Base-by-base conservation (phyloP, 2,888 invertebrate species). In the Yponomeuta evonymella region DNA sequence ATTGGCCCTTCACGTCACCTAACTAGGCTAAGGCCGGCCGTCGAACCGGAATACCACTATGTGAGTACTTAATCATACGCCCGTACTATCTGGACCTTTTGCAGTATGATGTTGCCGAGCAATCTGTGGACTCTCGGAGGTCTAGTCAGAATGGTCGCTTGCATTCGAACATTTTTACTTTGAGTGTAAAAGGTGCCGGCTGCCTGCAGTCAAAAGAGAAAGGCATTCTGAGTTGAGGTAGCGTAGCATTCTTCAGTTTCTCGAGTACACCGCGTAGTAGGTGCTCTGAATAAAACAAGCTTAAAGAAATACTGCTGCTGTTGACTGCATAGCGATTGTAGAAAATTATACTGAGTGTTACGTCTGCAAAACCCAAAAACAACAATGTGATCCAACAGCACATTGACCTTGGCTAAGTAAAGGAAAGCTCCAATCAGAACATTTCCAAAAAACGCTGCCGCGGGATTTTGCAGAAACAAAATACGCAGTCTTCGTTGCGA, bases 1-100 rank as follows among this genome's bases (percentile, higher is more conserved):
- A 66, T 69, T 80, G 84, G 87, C 90, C 87, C 89, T 89, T 89
- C 90, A 85, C 87, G 83, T 84, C 84, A 85, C 79, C 81, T 83
- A 89, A 87, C 81, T 90, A 81, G 90, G 91, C 89, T 90, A 91
- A 91, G 91, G 91, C 88, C 90, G 91, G 86, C 77, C 89, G 79
- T 83, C 85, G 89, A 91, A 86, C 90, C 81, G 76, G 75, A 15
- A 68, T 48, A 68, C 68, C 68, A 51, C 12, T 11, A n/a, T n/a
- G 30, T 4, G 29, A 33, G 65, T 23, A 65, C 23, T 65, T 29
- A 9, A 23, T 65, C 33, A 65, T 10, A 10, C 12, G 65, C 29
- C 65, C 65, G 33, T 29, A 65, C 29, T 30, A 30, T 12, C 65
- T 10, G 11, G 65, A 65, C 33, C 65, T 23, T 65, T 33, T 29